These are phyloP conservation scores for Drosophila bunnanda DNA, from an alignment of 2,888 invertebrate genomes.

Conservation along the genomic window DNA sequence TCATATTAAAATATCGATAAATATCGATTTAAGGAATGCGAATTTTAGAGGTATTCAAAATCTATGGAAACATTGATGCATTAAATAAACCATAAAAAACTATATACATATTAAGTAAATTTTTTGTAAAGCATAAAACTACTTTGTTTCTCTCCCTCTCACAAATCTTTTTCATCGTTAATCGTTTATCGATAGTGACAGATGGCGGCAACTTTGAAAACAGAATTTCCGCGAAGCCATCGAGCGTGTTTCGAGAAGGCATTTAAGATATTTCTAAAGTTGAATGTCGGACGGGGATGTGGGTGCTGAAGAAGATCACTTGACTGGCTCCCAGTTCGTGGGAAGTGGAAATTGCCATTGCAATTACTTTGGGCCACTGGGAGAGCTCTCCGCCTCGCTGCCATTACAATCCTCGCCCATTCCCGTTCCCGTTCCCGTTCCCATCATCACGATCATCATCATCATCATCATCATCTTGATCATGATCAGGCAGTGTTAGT, in stretches of 20 bases:
- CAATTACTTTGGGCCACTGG: conserved; percentile 32
- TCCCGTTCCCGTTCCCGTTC: conserved; percentile 5
- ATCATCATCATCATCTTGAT: conserved; percentile 10
- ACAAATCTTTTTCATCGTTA: neutral
- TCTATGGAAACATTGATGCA: neutral
- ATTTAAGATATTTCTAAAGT: conserved; percentile 18
- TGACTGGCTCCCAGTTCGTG: conserved; percentile 19
- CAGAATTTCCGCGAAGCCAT: conserved; percentile 26
- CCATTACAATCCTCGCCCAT: neutral
- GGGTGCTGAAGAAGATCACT: neutral
- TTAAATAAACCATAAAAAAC: neutral
- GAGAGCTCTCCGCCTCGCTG: neutral
- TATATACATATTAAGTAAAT: neutral
- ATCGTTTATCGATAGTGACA: conserved; percentile 9
- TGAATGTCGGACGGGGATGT: conserved; percentile 4
- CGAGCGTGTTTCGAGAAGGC: conserved; percentile 14
- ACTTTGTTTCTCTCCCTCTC: neutral
- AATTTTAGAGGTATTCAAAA: neutral
- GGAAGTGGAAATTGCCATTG: conserved; percentile 14
- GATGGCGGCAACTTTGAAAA: conserved; percentile 17
- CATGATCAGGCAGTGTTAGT: neutral
- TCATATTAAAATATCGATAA: neutral
- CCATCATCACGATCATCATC: conserved; percentile 12
- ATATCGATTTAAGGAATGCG: neutral
- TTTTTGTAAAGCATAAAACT: neutral